Conservation (phyloP, 2,888 invertebrate genomes). For the Fabriciana adippe region DNA sequence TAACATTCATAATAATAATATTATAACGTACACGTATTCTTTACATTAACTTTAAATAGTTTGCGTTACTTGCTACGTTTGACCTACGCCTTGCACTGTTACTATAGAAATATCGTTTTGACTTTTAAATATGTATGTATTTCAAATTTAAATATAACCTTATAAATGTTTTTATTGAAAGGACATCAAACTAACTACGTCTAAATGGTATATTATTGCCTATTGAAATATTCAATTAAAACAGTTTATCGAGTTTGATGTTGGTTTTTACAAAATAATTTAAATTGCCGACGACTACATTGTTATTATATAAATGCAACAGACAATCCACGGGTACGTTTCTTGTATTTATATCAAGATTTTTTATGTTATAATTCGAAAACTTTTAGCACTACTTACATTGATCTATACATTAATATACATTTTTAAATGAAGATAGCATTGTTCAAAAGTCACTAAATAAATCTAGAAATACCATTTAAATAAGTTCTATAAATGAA, state of each 20-base stretch:
- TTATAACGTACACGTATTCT: not conserved
- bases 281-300: too few species aligned
- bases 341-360: too few species aligned
- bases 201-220: too few species aligned
- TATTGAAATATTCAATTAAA: too few species aligned
- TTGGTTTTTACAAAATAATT: too few species aligned
- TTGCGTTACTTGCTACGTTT: slow-evolving; percentile 3
- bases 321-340: too few species aligned
- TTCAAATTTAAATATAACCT: slow-evolving; percentile 25
- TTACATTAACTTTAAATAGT: too few species aligned
- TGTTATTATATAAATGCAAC: too few species aligned
- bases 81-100: slow-evolving; percentile 24
- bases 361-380: too few species aligned
- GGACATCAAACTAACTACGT: too few species aligned
- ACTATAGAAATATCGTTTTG: slow-evolving; percentile 24
- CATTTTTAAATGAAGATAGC: not conserved
- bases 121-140: slow-evolving; percentile 23
- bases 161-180: slow-evolving; percentile 8
- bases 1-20: slow-evolving; percentile 9
- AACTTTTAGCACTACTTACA: not conserved
- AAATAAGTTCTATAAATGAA: not conserved
- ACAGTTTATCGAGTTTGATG: too few species aligned
- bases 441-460: slow-evolving; percentile 15
- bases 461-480: not conserved
- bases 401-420: not conserved